Conservation (phyloP, 2,113 vertebrate species). For the Scolopax mira region DNA sequence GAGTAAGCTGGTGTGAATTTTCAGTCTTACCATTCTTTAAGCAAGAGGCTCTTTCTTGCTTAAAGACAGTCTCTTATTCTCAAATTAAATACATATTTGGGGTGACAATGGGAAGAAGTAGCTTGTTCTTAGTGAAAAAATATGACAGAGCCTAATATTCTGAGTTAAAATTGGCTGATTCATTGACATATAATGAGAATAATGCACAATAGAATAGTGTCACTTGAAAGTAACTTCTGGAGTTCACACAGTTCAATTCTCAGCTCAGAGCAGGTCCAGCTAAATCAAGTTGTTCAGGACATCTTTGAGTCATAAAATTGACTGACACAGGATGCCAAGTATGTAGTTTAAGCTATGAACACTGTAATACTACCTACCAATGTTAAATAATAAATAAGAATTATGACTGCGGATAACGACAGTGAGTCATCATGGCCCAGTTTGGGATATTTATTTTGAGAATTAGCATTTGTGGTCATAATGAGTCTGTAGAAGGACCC, state of each 20-base stretch:
- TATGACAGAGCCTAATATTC: accelerated
- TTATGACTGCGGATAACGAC: background rate
- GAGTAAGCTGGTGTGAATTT: background rate
- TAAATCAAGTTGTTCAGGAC: background rate
- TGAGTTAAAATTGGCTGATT: background rate
- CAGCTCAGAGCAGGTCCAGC: background rate
- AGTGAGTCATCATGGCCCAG: background rate
- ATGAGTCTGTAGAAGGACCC: background rate
- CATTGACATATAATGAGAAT: background rate
- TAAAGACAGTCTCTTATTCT: background rate
- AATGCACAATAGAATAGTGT: background rate
- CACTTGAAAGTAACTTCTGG: background rate
- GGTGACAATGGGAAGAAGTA: background rate
- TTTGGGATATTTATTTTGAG: background rate
- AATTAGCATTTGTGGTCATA: background rate
- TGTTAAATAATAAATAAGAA: background rate
- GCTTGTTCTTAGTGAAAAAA: background rate
- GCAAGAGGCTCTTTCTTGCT: background rate
- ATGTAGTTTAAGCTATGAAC: background rate
- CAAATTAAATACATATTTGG: background rate
- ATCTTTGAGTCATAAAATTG: background rate
- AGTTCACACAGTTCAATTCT: background rate
- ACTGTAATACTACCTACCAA: background rate
- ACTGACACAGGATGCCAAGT: background rate
- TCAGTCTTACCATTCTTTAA: background rate